Base-by-base conservation (phyloP, 2,888 invertebrate genomes). In the Dynastes maya region DNA sequence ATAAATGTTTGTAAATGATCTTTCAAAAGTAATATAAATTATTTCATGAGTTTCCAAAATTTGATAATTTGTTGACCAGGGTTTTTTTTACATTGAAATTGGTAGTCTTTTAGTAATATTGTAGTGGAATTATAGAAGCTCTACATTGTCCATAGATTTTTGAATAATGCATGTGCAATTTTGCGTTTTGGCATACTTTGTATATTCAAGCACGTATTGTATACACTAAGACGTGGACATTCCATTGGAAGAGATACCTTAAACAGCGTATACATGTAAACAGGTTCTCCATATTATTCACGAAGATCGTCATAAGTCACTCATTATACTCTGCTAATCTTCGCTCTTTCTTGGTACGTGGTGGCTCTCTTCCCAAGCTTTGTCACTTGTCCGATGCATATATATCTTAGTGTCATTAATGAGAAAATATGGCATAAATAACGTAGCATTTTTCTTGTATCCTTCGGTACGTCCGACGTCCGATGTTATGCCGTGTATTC, bases 371-470 rank as follows among this genome's bases (percentile, higher is more conserved):
- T 82, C 82, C 82, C 82, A 81, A 82, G 84, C 83, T 84, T 83
- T 83, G 84, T 84, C 83, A 84, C 82, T 80, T 80, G 82, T 82
- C 83, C 82, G 80, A 80, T 61, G 72, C 77, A 68, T 79, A 82
- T 83, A 83, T 83, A 83, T 83, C 83, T 84, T 82, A 74, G 82
- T 81, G 82, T 83, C 83, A 83, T 83, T 84, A 84, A 83, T 81
- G 83, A 84, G 83, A 84, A 84, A 84, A 83, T 84, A 83, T 83
- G 81, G 82, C 81, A 84, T 83, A 84, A 83, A 84, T 83, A 83
- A 82, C 81, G 51, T 77, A 67, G 68, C 77, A 77, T 79, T 79
- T 79, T 79, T 79, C 77, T 72, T 40, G 71, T 72, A 71, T 72
- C 79, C 77, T 53, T 64, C 76, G 71, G 63, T 71, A 74, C 77